Conservation (phyloP, 2,797 vertebrate genomes). For the Anguilla obscura region DNA sequence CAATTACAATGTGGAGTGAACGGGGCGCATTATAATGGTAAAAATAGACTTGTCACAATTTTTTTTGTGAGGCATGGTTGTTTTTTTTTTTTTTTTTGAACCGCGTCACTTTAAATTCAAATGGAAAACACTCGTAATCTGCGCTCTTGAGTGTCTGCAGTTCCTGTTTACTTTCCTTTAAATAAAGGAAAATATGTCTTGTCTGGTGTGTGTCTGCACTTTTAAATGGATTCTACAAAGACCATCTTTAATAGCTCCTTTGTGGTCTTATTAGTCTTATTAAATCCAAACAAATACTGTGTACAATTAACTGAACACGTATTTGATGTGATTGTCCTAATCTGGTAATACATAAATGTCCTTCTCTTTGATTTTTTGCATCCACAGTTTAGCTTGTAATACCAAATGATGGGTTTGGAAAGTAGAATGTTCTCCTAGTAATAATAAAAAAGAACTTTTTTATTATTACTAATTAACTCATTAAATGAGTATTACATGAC, state of each 20-base stretch:
- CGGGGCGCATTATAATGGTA: constrained; percentile 29
- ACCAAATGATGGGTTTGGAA: constrained; percentile 39
- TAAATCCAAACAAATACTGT: constrained; percentile 41
- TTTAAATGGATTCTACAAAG: not conserved
- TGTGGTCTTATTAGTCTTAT: constrained; percentile 40
- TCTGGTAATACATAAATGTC: constrained; percentile 38
- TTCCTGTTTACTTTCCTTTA: constrained; percentile 48
- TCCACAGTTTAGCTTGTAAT: not conserved
- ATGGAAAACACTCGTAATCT: not conserved
- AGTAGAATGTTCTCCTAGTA: not conserved
- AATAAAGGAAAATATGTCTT: constrained; percentile 43
- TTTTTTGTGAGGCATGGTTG: not conserved
- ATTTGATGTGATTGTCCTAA: constrained; percentile 49
- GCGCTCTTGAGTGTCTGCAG: not conserved
- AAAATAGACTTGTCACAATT: not conserved
- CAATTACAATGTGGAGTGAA: constrained; percentile 42
- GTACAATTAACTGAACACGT: constrained; percentile 44
- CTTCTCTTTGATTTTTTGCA: constrained; percentile 38
- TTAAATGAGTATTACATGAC: not conserved
- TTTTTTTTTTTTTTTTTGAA: not conserved
- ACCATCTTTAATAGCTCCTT: constrained; percentile 39
- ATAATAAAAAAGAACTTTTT: not conserved
- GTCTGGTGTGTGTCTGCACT: constrained; percentile 52
- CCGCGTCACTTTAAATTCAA: not conserved
- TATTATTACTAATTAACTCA: not conserved